These are phyloP conservation scores for Gortyna flavago DNA, from an alignment of 2,888 invertebrate genomes.

Conservation along the genomic window DNA sequence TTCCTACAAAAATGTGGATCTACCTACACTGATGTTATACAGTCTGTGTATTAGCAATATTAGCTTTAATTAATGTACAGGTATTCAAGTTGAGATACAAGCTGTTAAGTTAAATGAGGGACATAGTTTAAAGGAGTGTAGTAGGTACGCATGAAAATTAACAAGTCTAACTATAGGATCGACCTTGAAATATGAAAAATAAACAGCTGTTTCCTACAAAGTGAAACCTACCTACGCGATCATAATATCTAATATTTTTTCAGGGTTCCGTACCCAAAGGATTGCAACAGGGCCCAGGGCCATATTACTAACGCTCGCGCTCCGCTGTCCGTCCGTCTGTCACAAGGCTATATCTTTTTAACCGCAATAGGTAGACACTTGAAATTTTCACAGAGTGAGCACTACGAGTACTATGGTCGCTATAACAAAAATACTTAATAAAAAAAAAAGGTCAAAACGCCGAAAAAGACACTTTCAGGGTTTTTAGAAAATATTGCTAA, in stretches of 20 bases:
- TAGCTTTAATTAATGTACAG: not conserved
- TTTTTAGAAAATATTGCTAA: too few relatives aligned
- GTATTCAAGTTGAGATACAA: not conserved
- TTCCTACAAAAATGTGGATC: not conserved
- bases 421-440: too few relatives aligned
- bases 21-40: not conserved
- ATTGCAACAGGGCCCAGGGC: rapidly evolving
- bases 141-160: not conserved
- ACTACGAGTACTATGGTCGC: too few relatives aligned
- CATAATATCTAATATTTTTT: too few relatives aligned
- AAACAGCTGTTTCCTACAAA: not conserved
- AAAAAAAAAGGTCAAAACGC: too few relatives aligned
- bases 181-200: not conserved
- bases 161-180: not conserved
- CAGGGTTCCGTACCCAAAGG: too few relatives aligned
- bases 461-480: too few relatives aligned
- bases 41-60: not conserved
- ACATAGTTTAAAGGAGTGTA: not conserved
- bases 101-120: not conserved
- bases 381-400: too few relatives aligned
- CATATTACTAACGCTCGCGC: too few relatives aligned
- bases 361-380: too few relatives aligned
- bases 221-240: not conserved
- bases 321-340: too few relatives aligned
- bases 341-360: too few relatives aligned